Evolutionary conservation across 1,140 invertebrate genomes (phyloP).

Genomic region (Ectropis grisescens): DNA sequence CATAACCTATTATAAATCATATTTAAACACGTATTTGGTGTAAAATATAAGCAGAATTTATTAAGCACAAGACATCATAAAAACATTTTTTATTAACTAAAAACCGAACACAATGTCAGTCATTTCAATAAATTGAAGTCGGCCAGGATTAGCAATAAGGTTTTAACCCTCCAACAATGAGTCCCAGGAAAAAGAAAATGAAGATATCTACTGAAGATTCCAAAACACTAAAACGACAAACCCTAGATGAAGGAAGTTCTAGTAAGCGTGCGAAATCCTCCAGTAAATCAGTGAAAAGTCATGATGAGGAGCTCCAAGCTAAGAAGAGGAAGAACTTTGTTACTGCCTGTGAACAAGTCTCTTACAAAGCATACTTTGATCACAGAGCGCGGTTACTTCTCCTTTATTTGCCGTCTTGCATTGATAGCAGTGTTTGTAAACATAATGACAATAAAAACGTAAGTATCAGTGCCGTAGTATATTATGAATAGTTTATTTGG

Average conservation of each 20-base stretch:
- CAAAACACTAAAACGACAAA: slow-evolving; percentile 6
- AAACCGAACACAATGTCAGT: too few species aligned
- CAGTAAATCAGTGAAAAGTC: slow-evolving; percentile 4
- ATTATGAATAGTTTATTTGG: neutral
- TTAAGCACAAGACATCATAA: too few species aligned
- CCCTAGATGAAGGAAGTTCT: slow-evolving; percentile 3
- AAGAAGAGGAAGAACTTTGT: slow-evolving; percentile 25
- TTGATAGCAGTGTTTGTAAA: slow-evolving; percentile 16
- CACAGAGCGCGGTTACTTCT: slow-evolving; percentile 14
- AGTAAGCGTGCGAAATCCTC: too few species aligned
- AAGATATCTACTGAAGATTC: neutral
- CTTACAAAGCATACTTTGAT: slow-evolving; percentile 21
- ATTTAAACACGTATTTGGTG: too few species aligned
- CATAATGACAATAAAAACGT: slow-evolving; percentile 22
- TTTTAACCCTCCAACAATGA: too few species aligned
- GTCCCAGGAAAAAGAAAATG: slow-evolving; percentile 14
- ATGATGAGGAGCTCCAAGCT: slow-evolving; percentile 12
- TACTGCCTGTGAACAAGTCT: slow-evolving; percentile 24
- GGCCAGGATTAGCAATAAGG: too few species aligned
- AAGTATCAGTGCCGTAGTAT: too few species aligned
- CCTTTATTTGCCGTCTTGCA: slow-evolving; percentile 30
- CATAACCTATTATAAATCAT: too few species aligned
- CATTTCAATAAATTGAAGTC: too few species aligned
- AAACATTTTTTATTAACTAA: too few species aligned
- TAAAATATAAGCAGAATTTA: too few species aligned